Conservation (phyloP, 2,888 invertebrate species). For the Drosophila falleni region DNA sequence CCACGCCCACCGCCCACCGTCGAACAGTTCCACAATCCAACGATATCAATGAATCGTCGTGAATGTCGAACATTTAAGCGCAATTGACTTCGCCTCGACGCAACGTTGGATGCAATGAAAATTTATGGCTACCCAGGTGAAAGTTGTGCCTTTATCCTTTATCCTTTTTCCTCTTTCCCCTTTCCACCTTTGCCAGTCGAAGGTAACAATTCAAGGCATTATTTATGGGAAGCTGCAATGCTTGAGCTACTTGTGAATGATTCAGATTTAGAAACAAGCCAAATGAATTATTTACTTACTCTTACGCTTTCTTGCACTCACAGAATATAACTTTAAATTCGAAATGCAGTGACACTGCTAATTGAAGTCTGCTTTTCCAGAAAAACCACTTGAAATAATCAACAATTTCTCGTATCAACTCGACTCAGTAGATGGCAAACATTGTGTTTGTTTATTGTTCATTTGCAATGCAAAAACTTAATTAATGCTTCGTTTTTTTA, state of each 20-base stretch:
- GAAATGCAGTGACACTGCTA: conserved; percentile 44
- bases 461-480: conserved; percentile 60
- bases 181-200: not conserved
- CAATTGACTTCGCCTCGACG: conserved; percentile 60
- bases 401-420: conserved; percentile 16
- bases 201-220: conserved; percentile 17
- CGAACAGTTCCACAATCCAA: not conserved
- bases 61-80: conserved; percentile 55
- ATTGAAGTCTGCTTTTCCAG: conserved; percentile 34
- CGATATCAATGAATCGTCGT: conserved; percentile 27
- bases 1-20: not conserved
- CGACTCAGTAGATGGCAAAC: not conserved
- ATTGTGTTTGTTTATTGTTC: conserved; percentile 19
- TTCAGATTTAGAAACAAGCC: not conserved
- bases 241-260: conserved; percentile 36
- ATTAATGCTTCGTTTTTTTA: conserved; percentile 48
- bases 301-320: not conserved
- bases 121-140: conserved; percentile 73
- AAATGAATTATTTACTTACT: conserved; percentile 36
- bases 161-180: no score
- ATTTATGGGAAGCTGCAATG: conserved; percentile 51
- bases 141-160: conserved; percentile 47
- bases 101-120: conserved; percentile 47
- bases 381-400: conserved; percentile 61
- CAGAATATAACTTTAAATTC: conserved; percentile 21